These are phyloP conservation scores for Campodea augens DNA, from an alignment of 1,140 invertebrate species.

Conservation along the genomic window DNA sequence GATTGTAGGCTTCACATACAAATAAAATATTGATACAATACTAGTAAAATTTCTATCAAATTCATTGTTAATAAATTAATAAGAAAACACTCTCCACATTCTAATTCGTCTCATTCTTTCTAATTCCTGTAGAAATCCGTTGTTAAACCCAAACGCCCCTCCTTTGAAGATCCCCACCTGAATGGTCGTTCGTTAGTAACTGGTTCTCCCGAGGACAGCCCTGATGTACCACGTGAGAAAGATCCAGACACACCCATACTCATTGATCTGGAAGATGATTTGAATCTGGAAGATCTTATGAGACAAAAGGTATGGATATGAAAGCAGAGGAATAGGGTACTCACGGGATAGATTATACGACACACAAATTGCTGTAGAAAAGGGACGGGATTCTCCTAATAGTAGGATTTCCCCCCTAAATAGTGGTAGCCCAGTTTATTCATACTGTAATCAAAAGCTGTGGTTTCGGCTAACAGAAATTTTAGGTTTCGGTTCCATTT, in stretches of 20 bases:
- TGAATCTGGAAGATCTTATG: conserved; percentile 73
- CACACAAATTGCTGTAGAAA: neutral
- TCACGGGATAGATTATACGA: conserved; percentile 1
- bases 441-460: neutral
- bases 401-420: conserved; percentile 4
- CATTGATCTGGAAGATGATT: conserved; percentile 58
- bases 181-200: neutral
- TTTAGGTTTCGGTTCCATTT: too few relatives aligned
- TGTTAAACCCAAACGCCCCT: too few relatives aligned
- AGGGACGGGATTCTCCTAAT: neutral
- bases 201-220: conserved; percentile 3
- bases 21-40: too few relatives aligned
- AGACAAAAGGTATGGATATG: conserved; percentile 46
- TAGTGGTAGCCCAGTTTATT: conserved; percentile 1
- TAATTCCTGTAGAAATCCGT: too few relatives aligned
- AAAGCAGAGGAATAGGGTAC: conserved; percentile 1
- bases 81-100: too few relatives aligned
- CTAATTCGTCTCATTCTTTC: too few relatives aligned
- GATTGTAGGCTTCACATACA: too few relatives aligned
- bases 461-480: neutral
- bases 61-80: too few relatives aligned
- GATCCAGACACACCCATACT: conserved; percentile 45
- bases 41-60: too few relatives aligned
- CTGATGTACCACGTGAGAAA: conserved; percentile 33
- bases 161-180: too few relatives aligned